These are phyloP conservation scores for Hylomyscus alleni DNA, from an alignment of 2,797 vertebrate species.

Conservation along the genomic window DNA sequence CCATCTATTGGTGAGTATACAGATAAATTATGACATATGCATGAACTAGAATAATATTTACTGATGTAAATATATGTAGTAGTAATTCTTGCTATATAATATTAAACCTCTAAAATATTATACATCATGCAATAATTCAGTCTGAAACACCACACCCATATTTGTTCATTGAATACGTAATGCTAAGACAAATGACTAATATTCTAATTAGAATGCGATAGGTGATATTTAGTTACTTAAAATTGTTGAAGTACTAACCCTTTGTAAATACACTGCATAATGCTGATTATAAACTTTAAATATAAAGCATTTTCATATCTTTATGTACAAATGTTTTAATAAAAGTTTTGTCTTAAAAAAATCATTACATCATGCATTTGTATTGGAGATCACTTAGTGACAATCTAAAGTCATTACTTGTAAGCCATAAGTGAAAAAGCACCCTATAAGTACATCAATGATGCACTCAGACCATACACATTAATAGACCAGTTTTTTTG, in stretches of 20 bases:
- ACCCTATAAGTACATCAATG: accelerated
- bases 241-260: neutral
- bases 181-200: neutral
- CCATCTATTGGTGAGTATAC: neutral
- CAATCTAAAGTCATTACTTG: neutral
- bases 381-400: neutral
- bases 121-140: neutral
- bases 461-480: accelerated
- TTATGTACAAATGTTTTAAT: neutral
- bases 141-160: neutral
- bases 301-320: neutral
- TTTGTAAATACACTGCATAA: neutral
- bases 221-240: neutral
- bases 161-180: neutral
- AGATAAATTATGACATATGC: neutral
- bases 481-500: neutral
- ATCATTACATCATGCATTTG: neutral
- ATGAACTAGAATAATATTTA: neutral
- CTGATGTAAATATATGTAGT: neutral
- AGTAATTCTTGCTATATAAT: neutral
- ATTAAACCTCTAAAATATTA: neutral
- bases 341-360: neutral
- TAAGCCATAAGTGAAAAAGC: neutral
- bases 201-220: neutral
- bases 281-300: neutral